These are phyloP conservation scores for Sphinx pinastri DNA, from an alignment of 2,888 invertebrate genomes.

Conservation along the genomic window DNA sequence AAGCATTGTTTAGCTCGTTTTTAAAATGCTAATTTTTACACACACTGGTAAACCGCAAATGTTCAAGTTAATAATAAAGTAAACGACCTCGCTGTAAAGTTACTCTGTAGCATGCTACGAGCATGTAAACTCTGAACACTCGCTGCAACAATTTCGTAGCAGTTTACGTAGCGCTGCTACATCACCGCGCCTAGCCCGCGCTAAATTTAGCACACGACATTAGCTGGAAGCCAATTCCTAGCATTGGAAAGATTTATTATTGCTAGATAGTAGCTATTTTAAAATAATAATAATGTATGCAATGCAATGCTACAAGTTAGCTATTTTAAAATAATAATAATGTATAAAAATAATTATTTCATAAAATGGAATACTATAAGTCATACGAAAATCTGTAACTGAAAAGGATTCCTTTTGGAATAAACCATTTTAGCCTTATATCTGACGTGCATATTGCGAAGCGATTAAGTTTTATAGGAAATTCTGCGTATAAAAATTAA, in stretches of 20 bases:
- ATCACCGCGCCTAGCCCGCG: slow-evolving; percentile 20
- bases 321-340: too few relatives aligned
- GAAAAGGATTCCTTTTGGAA: too few relatives aligned
- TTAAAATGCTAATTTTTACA: neutral
- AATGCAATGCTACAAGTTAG: too few relatives aligned
- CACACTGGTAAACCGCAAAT: neutral
- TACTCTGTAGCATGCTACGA: slow-evolving; percentile 32
- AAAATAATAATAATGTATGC: too few relatives aligned
- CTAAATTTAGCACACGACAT: slow-evolving; percentile 23
- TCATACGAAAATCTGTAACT: too few relatives aligned
- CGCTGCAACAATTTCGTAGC: slow-evolving; percentile 32
- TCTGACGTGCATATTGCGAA: neutral
- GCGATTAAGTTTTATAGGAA: neutral
- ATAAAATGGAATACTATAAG: too few relatives aligned
- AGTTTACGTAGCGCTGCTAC: slow-evolving; percentile 34
- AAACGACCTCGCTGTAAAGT: slow-evolving; percentile 20
- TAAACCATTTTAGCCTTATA: too few relatives aligned
- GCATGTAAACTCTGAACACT: slow-evolving; percentile 28
- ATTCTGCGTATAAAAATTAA: neutral
- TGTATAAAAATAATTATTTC: too few relatives aligned
- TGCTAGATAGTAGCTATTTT: too few relatives aligned
- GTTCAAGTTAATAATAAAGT: slow-evolving; percentile 20
- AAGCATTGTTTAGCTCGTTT: too few relatives aligned
- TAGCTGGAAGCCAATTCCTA: slow-evolving; percentile 3
- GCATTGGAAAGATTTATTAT: too few relatives aligned